Evolutionary conservation across 2,113 vertebrate genomes (phyloP).

Genomic region (Pardalotus punctatus): DNA sequence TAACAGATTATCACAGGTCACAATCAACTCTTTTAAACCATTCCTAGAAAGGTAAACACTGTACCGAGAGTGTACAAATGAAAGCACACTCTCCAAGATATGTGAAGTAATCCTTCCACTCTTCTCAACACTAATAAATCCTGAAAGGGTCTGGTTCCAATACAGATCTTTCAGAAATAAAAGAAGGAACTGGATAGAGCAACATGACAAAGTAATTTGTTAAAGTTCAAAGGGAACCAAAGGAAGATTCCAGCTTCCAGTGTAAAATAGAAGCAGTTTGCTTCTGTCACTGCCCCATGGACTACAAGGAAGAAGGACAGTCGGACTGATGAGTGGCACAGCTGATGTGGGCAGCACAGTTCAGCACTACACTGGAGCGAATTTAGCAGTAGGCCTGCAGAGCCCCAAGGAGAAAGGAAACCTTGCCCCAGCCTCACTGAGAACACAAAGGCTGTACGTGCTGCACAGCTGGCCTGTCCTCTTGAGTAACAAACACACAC

Average conservation of each 20-base stretch:
- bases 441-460: neutral
- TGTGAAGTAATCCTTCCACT: neutral
- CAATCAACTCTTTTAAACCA: neutral
- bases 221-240: neutral
- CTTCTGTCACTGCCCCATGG: rapidly evolving
- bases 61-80: neutral
- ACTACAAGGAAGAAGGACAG: neutral
- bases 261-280: neutral
- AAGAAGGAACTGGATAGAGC: neutral
- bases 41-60: neutral
- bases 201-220: neutral
- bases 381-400: neutral
- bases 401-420: neutral
- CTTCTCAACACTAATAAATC: neutral
- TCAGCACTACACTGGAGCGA: neutral
- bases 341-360: neutral
- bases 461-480: neutral
- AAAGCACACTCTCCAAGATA: neutral
- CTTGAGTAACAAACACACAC: neutral
- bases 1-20: neutral
- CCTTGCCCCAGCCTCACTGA: neutral
- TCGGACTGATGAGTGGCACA: rapidly evolving
- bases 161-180: neutral
- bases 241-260: neutral
- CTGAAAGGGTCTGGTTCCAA: neutral